Conservation (phyloP, 1,140 invertebrate species). For the Medauroidea extradentata region DNA sequence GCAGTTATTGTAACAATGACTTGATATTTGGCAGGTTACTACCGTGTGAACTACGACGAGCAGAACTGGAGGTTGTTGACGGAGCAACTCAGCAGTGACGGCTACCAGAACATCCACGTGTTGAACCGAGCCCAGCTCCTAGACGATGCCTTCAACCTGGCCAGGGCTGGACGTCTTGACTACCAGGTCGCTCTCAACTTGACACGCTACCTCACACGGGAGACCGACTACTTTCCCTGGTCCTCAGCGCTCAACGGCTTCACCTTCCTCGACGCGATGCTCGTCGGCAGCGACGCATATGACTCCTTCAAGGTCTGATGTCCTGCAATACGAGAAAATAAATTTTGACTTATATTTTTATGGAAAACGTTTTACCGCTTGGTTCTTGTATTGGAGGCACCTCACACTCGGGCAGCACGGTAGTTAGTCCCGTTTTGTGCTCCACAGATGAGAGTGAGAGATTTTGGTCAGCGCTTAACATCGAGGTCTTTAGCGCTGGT, state of each 20-base stretch:
- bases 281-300: neutral
- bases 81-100: constrained; percentile 47
- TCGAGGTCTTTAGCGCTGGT: too few species aligned
- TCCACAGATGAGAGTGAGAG: too few species aligned
- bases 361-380: too few species aligned
- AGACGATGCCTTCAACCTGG: constrained; percentile 76
- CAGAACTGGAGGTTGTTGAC: constrained; percentile 60
- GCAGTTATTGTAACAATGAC: too few species aligned
- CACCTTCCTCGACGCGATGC: constrained; percentile 2
- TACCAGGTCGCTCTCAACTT: constrained; percentile 54
- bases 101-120: constrained; percentile 41
- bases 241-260: constrained; percentile 49
- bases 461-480: too few species aligned
- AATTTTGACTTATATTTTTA: too few species aligned
- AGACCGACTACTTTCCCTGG: constrained; percentile 63
- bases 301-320: constrained; percentile 3
- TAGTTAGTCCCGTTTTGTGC: too few species aligned
- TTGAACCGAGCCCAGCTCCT: constrained; percentile 73
- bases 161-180: constrained; percentile 53
- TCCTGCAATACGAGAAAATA: too few species aligned
- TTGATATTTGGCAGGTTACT: constrained; percentile 61
- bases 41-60: constrained; percentile 69
- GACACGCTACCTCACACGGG: constrained; percentile 54
- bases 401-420: too few species aligned
- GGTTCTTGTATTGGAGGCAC: too few species aligned